Percentiles rank a stretch among this genome's conserved stretches.
These are phyloP conservation scores for Phaethon lepturus DNA, from an alignment of 2,113 vertebrate genomes.

Conservation along the genomic window DNA sequence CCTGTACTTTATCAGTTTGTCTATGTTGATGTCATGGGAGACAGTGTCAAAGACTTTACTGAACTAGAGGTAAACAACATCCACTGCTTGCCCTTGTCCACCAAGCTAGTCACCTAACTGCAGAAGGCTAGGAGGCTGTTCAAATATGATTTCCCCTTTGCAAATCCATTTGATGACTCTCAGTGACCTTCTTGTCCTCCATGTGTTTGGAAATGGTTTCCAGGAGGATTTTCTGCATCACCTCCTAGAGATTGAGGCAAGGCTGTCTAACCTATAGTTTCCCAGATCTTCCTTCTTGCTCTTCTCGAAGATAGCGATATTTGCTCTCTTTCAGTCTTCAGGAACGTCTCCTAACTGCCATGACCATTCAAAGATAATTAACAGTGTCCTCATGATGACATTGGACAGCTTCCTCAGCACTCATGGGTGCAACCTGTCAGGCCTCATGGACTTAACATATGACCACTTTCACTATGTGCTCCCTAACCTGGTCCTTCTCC, in stretches of 20 bases:
- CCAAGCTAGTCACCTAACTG: background rate
- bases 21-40: background rate
- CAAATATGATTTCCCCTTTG: background rate
- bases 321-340: background rate
- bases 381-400: background rate
- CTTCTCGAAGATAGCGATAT: background rate
- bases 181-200: background rate
- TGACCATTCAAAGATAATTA: background rate
- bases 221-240: background rate
- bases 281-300: background rate
- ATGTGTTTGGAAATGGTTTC: background rate
- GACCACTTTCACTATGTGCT: background rate
- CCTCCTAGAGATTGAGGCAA: background rate
- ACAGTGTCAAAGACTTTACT: background rate
- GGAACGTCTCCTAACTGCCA: background rate
- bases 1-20: background rate
- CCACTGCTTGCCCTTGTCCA: background rate
- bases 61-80: background rate
- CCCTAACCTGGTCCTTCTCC: background rate
- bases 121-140: background rate
- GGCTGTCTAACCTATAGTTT: background rate
- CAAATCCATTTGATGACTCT: background rate
- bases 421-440: background rate
- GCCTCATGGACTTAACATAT: background rate
- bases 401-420: background rate